A percentile compares a stretch with the other conserved stretches of the same genome.
Evolutionary conservation across 2,113 vertebrate species (phyloP).

Genomic region (Hydropotes inermis): DNA sequence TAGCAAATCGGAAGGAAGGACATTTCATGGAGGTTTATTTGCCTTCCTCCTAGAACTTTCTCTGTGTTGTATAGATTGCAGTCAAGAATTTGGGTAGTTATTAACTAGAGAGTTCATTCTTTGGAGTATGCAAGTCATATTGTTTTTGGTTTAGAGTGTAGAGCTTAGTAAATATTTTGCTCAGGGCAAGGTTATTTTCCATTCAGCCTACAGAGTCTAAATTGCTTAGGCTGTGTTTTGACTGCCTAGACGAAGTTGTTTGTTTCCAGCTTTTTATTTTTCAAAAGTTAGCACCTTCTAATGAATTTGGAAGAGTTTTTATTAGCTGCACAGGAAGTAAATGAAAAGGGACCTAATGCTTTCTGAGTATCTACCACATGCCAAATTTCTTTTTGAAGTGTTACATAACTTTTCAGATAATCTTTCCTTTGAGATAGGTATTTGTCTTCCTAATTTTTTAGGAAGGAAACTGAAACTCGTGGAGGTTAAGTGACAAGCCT

Average conservation of each 20-base stretch:
- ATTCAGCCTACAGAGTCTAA: neutral
- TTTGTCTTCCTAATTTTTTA: conserved; percentile 1
- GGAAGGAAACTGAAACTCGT: neutral
- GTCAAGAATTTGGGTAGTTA: neutral
- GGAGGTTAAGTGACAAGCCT: neutral
- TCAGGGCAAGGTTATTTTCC: neutral
- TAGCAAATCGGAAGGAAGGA: neutral
- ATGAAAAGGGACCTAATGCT: neutral
- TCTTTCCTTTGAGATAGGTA: neutral
- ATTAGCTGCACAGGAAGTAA: neutral
- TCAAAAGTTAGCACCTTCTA: neutral
- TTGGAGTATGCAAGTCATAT: neutral
- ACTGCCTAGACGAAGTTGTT: neutral
- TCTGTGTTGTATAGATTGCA: neutral
- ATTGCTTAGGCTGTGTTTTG: neutral
- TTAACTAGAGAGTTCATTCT: neutral
- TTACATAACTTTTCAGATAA: neutral
- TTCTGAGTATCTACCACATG: neutral
- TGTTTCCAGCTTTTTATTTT: conserved; percentile 12
- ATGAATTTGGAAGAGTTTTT: conserved; percentile 11
- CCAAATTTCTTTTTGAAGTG: neutral
- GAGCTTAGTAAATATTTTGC: conserved; percentile 19
- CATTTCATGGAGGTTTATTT: neutral
- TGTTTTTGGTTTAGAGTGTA: neutral
- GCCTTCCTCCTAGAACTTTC: neutral